Base-by-base conservation (phyloP, 2,797 vertebrate species). In the Sebastes minor region DNA sequence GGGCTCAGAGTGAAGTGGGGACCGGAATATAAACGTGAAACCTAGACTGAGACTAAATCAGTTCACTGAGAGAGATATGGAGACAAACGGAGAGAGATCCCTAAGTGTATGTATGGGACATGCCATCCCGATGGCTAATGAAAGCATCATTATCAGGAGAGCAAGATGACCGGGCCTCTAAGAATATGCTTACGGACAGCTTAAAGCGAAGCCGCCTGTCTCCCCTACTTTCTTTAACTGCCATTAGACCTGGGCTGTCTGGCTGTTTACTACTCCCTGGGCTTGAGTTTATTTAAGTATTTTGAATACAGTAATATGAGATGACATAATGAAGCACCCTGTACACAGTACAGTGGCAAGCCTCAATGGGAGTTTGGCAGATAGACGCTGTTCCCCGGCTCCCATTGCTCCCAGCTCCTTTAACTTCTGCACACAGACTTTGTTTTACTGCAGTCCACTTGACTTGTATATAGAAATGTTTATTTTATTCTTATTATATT, bases 121-220 rank as follows among this genome's bases (percentile, higher is more conserved):
- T 86, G 87, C 62, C 82, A 93, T 94, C 82, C 76, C 80, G 85
- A 87, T 90, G 84, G 86, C 87, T 94, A 94, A 95, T 91, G 89
- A 91, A 94, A 90, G 88, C 85, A 82, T 93, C 90, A 92, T 93
- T 94, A 93, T 89, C 86, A 85, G 84, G 75, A 86, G 71, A 81
- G 88, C 76, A 67, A 27, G 80, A 87, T 86, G 78, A 91, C 88
- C 85, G 73, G 62, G 71, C 74, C 76, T 74, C 73, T 84, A 32
- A 82, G 78, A 92, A 93, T 92, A 88, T 91, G 82, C 88, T 91
- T 86, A 91, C 84, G 84, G 87, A 86, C 67, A 64, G 89, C 85
- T 90, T 75, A 70, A 78, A 92, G 87, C 62, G 20, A 89, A 80
- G 78, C 80, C 23, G 70, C 88, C 81, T 86, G 89, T 93, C 90